phyloP scores from a whole-genome alignment of 2,888 invertebrate species.

The Melieria omissa region DNA sequence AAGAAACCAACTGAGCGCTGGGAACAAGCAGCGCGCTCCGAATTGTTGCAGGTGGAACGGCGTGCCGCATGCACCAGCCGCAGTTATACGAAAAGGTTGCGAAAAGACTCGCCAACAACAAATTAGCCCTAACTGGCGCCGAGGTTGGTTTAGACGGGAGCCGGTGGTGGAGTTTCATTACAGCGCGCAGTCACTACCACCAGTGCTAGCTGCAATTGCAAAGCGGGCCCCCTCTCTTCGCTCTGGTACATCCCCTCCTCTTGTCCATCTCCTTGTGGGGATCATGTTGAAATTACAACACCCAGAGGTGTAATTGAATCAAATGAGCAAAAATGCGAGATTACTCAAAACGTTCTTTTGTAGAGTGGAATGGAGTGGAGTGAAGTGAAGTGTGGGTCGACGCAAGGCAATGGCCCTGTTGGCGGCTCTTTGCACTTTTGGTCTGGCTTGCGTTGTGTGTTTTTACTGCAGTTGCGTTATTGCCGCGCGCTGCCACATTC shows the following conservation, averaged over 20 bases:
- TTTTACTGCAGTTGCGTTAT: too few species aligned
- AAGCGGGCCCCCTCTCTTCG: not conserved
- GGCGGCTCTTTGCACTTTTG: too few species aligned
- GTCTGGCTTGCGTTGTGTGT: too few species aligned
- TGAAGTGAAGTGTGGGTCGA: too few species aligned
- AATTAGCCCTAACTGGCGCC: not conserved
- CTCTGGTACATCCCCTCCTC: not conserved
- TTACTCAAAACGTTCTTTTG: constrained; percentile 12
- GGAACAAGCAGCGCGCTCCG: constrained; percentile 20
- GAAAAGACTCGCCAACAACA: not conserved
- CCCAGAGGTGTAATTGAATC: constrained; percentile 65
- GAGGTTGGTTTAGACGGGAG: not conserved
- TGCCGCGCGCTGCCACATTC: too few species aligned
- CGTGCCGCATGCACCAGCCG: too few species aligned
- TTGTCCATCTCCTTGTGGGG: not conserved
- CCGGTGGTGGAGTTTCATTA: not conserved
- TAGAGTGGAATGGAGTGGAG: too few species aligned
- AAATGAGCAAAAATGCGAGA: constrained; percentile 55
- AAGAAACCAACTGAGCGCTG: constrained; percentile 47
- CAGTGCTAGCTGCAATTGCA: not conserved
- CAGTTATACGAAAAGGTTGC: not conserved
- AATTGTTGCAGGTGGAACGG: not conserved
- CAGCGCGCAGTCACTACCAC: not conserved
- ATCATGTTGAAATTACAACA: constrained; percentile 58
- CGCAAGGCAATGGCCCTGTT: too few species aligned